Percentiles rank a stretch among this genome's conserved stretches.
phyloP scores from a whole-genome alignment of 1,140 invertebrate genomes.

The Aethina tumida region DNA sequence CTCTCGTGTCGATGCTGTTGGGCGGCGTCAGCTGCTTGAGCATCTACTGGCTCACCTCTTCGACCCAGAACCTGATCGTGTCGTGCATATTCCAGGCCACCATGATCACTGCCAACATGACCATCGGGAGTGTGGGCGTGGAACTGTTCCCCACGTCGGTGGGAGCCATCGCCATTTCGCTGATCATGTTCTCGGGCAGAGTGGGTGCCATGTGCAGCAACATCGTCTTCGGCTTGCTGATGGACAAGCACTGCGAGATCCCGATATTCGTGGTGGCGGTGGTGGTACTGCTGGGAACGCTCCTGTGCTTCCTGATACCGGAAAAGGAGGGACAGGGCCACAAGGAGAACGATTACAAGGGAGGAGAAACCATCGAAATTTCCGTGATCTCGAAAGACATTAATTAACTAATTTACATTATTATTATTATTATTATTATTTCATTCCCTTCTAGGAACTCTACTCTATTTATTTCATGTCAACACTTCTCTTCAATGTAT shows the following conservation, averaged over 20 bases:
- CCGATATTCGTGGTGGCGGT: constrained; percentile 41
- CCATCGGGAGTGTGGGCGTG: constrained; percentile 43
- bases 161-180: constrained; percentile 41
- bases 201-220: constrained; percentile 45
- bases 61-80: constrained; percentile 40
- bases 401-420: too few species aligned
- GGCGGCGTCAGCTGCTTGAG: constrained; percentile 37
- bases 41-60: constrained; percentile 42
- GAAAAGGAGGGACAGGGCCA: constrained; percentile 3
- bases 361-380: constrained; percentile 8
- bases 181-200: constrained; percentile 42
- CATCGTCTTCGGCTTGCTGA: constrained; percentile 41
- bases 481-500: too few species aligned
- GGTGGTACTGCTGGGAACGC: constrained; percentile 31
- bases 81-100: constrained; percentile 44
- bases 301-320: constrained; percentile 28
- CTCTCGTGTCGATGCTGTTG: constrained; percentile 39
- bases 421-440: too few species aligned
- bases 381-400: constrained; percentile 9
- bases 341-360: constrained; percentile 6
- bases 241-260: constrained; percentile 41
- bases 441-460: too few species aligned
- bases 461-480: too few species aligned
- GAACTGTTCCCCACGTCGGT: constrained; percentile 46
- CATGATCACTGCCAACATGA: constrained; percentile 46